Percentiles rank a stretch among this genome's conserved stretches.
Evolutionary conservation across 2,113 vertebrate species (phyloP).

Genomic region (Pagrus major): DNA sequence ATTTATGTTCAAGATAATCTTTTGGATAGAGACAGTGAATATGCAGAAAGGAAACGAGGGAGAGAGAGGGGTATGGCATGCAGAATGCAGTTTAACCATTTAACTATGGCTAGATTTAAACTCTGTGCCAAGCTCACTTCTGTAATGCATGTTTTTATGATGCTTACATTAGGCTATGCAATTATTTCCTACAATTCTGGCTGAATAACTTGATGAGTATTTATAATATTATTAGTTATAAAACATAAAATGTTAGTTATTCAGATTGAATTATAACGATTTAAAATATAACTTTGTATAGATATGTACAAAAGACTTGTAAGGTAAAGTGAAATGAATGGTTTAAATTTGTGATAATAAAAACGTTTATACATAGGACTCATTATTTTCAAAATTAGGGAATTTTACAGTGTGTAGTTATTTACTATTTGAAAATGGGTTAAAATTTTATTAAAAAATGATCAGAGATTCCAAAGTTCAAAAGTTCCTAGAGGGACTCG

Average conservation of each 20-base stretch:
- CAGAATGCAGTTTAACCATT: no score
- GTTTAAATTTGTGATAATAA: neutral
- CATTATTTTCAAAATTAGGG: neutral
- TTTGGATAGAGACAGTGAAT: no score
- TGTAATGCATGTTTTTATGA: neutral
- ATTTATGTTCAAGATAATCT: no score
- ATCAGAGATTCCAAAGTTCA: neutral
- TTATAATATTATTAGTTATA: neutral
- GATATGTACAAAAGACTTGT: neutral
- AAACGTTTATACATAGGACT: neutral
- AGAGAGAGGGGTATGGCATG: no score
- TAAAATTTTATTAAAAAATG: no score
- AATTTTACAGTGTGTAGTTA: no score
- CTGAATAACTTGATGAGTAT: neutral
- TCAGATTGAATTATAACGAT: neutral
- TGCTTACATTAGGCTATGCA: no score
- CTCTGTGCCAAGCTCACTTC: neutral
- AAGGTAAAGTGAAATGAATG: neutral
- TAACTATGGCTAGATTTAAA: neutral
- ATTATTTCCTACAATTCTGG: no score
- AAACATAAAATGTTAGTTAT: neutral
- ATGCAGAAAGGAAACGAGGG: no score
- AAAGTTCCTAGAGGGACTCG: neutral
- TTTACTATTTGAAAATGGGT: neutral
- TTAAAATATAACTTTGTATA: neutral